These are phyloP conservation scores for Gymnarchus niloticus DNA, from an alignment of 2,113 vertebrate genomes.

Conservation along the genomic window DNA sequence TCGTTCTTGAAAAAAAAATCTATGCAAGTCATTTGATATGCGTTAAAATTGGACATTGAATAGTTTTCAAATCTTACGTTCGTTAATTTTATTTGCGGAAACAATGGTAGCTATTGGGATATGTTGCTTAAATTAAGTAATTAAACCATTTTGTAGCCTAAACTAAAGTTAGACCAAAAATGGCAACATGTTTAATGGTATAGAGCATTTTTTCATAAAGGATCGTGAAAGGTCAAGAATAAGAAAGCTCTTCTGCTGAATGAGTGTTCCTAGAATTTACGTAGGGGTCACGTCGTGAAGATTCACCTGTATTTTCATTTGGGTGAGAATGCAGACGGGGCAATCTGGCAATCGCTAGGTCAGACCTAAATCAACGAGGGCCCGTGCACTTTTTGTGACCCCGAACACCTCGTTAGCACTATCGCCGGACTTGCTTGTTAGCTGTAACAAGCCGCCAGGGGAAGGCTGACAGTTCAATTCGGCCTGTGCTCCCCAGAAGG, in stretches of 20 bases:
- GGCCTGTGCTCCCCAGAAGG: conserved; percentile 46
- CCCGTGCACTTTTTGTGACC: background rate
- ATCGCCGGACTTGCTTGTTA: conserved; percentile 54
- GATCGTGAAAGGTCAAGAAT: background rate
- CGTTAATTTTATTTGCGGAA: background rate
- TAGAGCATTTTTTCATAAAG: background rate
- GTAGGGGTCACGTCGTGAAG: background rate
- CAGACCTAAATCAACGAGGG: background rate
- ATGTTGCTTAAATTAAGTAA: background rate
- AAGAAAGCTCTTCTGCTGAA: background rate
- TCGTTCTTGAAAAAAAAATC: background rate
- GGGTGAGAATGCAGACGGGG: background rate
- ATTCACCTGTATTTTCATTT: background rate
- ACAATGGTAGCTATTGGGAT: background rate
- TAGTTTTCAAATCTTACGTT: background rate
- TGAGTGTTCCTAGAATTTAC: background rate
- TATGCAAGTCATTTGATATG: background rate
- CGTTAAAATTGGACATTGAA: background rate
- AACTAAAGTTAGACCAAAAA: background rate
- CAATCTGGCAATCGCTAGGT: background rate
- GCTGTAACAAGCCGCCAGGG: conserved; percentile 51
- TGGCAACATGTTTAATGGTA: background rate
- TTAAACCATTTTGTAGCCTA: background rate
- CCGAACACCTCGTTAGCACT: conserved; percentile 58
- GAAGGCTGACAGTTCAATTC: conserved; percentile 62